phyloP scores from a whole-genome alignment of 2,113 vertebrate genomes.

The Sylvietta virens region DNA sequence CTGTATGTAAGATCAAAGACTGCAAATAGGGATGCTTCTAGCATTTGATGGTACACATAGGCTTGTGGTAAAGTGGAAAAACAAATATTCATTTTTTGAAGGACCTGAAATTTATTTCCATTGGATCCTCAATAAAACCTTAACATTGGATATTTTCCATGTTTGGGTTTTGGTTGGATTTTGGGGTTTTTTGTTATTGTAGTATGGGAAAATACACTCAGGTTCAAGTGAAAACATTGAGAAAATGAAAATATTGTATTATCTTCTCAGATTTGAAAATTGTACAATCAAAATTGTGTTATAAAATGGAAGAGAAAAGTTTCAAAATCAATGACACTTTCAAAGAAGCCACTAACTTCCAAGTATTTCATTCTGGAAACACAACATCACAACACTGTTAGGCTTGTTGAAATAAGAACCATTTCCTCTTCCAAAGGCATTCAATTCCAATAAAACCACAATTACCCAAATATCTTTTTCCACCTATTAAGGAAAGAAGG shows the following conservation, averaged over 20 bases:
- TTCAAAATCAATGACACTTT: background rate
- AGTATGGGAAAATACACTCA: background rate
- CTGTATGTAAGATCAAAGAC: background rate
- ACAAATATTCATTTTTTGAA: background rate
- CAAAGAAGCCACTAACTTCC: background rate
- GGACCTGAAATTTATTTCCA: background rate
- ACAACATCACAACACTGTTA: background rate
- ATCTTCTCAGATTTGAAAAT: background rate
- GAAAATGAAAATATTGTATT: background rate
- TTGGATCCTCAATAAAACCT: background rate
- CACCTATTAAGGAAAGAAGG: background rate
- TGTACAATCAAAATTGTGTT: background rate
- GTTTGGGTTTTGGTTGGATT: background rate
- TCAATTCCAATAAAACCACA: background rate
- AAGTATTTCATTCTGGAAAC: background rate
- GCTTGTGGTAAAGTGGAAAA: background rate
- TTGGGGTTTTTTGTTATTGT: background rate
- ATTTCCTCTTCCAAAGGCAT: background rate
- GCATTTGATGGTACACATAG: background rate
- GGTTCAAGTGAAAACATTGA: background rate
- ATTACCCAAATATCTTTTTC: background rate
- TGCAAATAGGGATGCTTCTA: background rate
- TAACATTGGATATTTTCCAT: background rate
- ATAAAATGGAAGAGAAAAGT: background rate
- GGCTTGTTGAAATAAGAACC: background rate